Conservation (phyloP, 2,888 invertebrate genomes). For the Chrysina gloriosa region DNA sequence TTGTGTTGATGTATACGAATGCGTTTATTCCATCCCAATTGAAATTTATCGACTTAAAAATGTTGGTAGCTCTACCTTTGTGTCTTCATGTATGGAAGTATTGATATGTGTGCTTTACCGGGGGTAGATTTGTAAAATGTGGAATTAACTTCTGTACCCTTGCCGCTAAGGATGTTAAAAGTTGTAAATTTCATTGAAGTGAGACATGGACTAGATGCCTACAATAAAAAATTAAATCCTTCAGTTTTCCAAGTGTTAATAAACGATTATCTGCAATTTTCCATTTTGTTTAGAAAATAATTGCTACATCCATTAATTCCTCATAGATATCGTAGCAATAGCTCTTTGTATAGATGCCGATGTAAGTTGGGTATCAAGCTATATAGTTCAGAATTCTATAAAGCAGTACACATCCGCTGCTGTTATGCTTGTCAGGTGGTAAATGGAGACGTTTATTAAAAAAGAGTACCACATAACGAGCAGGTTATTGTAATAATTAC, state of each 20-base stretch:
- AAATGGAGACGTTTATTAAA: background rate
- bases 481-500: background rate
- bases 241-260: too few species aligned
- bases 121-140: too few species aligned
- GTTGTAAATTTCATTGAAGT: background rate
- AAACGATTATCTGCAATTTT: too few species aligned
- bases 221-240: too few species aligned
- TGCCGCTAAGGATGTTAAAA: background rate
- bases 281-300: too few species aligned
- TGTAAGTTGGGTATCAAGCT: too few species aligned
- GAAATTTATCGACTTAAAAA: constrained; percentile 6
- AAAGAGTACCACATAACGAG: background rate
- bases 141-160: too few species aligned
- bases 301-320: too few species aligned
- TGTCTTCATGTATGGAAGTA: constrained; percentile 3
- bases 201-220: too few species aligned
- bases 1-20: background rate
- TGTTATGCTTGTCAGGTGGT: background rate
- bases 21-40: background rate
- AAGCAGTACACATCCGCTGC: background rate
- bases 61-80: background rate
- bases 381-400: too few species aligned
- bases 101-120: constrained; percentile 5
- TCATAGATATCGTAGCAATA: too few species aligned
- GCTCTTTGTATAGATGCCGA: too few species aligned